Base-by-base conservation (phyloP, 2,797 vertebrate genomes). In the Tapera naevia region DNA sequence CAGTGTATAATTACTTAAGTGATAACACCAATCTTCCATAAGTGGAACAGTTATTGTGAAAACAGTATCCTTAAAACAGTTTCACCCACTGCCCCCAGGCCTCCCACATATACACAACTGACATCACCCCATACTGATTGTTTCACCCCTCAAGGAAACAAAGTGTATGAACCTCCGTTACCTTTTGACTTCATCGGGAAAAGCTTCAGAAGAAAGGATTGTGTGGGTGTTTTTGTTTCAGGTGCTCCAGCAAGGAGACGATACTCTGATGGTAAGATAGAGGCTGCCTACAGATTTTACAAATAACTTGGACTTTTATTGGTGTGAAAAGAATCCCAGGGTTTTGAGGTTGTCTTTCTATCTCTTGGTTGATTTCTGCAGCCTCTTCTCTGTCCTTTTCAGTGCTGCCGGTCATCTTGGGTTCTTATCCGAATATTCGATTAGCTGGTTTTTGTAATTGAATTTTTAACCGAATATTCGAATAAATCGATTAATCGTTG, bases 371-470 rank as follows among this genome's bases (percentile, higher is more conserved):
- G 96, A 71, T 95, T 95, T 96, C 96, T 97, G 93, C 65, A 95
- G 93, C 85, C 86, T 96, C 94, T 96, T 97, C 95, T 95, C 85
- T 96, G 89, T 95, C 95, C 93, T 95, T 96, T 93, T 94, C 96
- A 96, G 89, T 97, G 94, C 43, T 95, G 94, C 91, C 92, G 67
- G 81, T 91, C 96, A 97, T 96, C 96, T 97, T 74, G 94, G 73
- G 72, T 91, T 96, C 96, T 96, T 97, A 97, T 79, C 82, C 91
- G 80, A 97, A 97, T 96, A 97, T 97, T 97, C 93, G 91, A 97
- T 97, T 97, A 90, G 86, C 7, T 0, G 15, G 1, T 30, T 80
- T 97, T 94, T 69, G 79, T 30, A 97, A 95, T 0, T 2, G 78
- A 92, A 86, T 84, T 95, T 96, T 92, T 96, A 97, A 97, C 92